Evolutionary conservation across 2,888 invertebrate genomes (phyloP).

Genomic region (Tiliacea citrago): DNA sequence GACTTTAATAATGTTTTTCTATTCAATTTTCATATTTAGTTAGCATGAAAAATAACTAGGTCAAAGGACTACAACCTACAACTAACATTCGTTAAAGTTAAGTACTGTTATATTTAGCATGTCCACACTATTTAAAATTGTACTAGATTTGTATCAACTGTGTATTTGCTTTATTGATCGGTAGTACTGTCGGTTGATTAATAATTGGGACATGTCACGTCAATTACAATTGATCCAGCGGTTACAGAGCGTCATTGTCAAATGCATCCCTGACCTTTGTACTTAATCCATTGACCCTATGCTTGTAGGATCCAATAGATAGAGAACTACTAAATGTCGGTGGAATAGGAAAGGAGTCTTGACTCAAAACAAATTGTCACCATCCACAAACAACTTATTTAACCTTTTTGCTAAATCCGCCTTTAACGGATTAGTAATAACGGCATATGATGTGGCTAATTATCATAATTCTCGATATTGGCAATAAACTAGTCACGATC

Average conservation of each 20-base stretch:
- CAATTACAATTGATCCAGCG: conserved; percentile 22
- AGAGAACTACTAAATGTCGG: not conserved
- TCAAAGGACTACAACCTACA: conserved; percentile 7
- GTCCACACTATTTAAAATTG: conserved; percentile 1
- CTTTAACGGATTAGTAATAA: too few relatives aligned
- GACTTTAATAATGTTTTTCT: not conserved
- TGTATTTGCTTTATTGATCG: conserved; percentile 12
- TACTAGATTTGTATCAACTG: conserved; percentile 11
- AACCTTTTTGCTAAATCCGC: conserved; percentile 17
- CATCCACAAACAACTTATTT: not conserved
- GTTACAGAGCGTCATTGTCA: conserved; percentile 41
- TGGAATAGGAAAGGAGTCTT: conserved; percentile 5
- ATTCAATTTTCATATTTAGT: conserved; percentile 6
- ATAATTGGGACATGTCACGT: conserved; percentile 41
- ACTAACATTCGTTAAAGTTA: not conserved
- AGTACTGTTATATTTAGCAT: conserved; percentile 14
- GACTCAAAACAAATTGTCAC: not conserved
- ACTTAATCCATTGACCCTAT: conserved; percentile 32
- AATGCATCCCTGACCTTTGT: conserved; percentile 38
- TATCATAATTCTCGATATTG: conserved; percentile 2
- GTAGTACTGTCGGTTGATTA: conserved; percentile 14
- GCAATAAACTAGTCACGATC: not conserved
- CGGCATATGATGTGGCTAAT: too few relatives aligned
- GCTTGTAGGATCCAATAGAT: conserved; percentile 9
- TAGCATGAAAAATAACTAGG: conserved; percentile 10